These are phyloP conservation scores for Sarcophaga caerulescens DNA, from an alignment of 2,888 invertebrate species.

Conservation along the genomic window DNA sequence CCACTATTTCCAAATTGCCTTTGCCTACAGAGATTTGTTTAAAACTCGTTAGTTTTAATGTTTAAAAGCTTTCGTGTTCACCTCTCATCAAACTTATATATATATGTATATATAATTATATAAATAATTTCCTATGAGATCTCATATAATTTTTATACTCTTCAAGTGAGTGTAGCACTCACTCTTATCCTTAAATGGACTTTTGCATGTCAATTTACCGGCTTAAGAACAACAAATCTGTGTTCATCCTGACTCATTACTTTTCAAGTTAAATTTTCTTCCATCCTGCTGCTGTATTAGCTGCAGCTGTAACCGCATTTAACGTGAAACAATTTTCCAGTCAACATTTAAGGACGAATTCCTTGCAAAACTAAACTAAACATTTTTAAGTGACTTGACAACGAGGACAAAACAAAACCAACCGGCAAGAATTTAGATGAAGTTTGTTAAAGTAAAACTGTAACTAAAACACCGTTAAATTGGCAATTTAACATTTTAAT, in stretches of 20 bases:
- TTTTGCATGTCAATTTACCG: neutral
- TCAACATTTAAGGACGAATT: neutral
- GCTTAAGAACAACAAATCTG: neutral
- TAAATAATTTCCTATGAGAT: neutral
- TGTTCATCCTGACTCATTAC: neutral
- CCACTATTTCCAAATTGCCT: neutral
- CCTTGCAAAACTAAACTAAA: neutral
- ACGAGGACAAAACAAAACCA: conserved; percentile 11
- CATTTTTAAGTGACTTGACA: neutral
- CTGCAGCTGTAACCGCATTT: neutral
- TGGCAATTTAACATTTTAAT: conserved; percentile 55
- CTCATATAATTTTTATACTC: neutral
- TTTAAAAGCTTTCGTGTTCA: neutral
- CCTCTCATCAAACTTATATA: neutral
- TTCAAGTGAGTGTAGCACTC: neutral
- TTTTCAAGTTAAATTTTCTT: conserved; percentile 5
- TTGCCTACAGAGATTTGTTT: neutral
- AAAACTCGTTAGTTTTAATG: too few species aligned
- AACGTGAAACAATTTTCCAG: neutral
- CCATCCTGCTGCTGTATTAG: neutral
- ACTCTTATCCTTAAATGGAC: neutral
- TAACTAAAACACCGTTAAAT: conserved; percentile 53
- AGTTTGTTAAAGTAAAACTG: neutral
- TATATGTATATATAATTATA: too few species aligned
- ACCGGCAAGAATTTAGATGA: neutral